Evolutionary conservation across 1,140 invertebrate genomes (phyloP).

Genomic region (Atta colombica): DNA sequence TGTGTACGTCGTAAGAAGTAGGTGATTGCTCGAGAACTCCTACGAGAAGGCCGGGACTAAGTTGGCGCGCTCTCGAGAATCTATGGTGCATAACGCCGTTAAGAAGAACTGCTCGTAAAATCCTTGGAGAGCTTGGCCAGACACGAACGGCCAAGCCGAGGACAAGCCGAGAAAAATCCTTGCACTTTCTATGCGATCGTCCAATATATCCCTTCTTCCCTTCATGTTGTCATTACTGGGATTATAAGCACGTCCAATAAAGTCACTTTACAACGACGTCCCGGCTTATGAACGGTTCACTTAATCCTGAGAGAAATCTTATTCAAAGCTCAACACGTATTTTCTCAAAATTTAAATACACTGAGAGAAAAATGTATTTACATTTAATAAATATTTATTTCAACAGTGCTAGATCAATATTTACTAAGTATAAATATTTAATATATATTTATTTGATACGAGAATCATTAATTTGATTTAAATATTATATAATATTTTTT

Average conservation of each 20-base stretch:
- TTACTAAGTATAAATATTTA: too few species aligned
- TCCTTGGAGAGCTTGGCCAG: constrained; percentile 37
- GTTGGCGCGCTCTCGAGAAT: constrained; percentile 51
- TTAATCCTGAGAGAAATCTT: constrained; percentile 37
- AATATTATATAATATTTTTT: too few species aligned
- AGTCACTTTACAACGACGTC: constrained; percentile 34
- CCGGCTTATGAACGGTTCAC: constrained; percentile 16
- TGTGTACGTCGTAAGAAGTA: constrained; percentile 65
- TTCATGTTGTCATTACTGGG: constrained; percentile 18
- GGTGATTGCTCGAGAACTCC: constrained; percentile 65
- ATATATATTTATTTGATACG: too few species aligned
- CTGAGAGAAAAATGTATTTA: too few species aligned
- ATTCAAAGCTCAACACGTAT: neutral
- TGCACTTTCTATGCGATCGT: neutral
- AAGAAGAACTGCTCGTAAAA: constrained; percentile 67
- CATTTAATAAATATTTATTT: too few species aligned
- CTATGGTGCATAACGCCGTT: constrained; percentile 65
- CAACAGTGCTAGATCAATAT: too few species aligned
- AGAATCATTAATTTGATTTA: too few species aligned
- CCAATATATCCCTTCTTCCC: neutral
- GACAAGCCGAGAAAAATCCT: constrained; percentile 47
- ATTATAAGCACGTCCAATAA: constrained; percentile 45
- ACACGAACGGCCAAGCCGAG: neutral
- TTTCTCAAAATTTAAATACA: neutral
- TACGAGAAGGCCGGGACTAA: constrained; percentile 64